A percentile compares a stretch with the other conserved stretches of the same genome.
These are phyloP conservation scores for Odontomyia ornata DNA, from an alignment of 2,888 invertebrate genomes.

Conservation along the genomic window DNA sequence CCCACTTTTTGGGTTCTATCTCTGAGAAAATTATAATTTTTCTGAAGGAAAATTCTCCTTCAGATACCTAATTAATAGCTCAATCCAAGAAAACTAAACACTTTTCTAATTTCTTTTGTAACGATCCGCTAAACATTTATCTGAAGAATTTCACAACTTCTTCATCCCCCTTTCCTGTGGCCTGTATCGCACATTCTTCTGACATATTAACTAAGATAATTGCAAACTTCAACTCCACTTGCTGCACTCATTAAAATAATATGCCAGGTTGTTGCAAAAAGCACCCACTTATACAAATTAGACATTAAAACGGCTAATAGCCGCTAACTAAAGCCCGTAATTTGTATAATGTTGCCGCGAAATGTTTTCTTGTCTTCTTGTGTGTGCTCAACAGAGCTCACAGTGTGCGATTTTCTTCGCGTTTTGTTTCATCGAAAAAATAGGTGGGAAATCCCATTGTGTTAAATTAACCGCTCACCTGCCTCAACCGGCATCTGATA, in stretches of 20 bases:
- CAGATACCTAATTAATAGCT: too few species aligned
- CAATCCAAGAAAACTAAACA: too few species aligned
- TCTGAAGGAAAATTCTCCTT: too few species aligned
- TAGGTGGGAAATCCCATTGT: slow-evolving; percentile 27
- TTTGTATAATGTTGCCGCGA: slow-evolving; percentile 30
- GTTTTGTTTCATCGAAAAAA: slow-evolving; percentile 15
- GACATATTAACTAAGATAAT: not conserved
- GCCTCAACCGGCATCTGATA: not conserved
- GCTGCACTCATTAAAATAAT: slow-evolving; percentile 29
- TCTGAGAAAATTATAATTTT: too few species aligned
- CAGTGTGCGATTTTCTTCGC: slow-evolving; percentile 19
- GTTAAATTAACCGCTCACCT: slow-evolving; percentile 2
- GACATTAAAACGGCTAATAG: slow-evolving; percentile 32
- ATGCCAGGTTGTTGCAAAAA: not conserved
- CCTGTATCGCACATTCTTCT: too few species aligned
- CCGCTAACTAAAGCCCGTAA: not conserved
- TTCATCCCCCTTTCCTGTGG: not conserved
- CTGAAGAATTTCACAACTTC: too few species aligned
- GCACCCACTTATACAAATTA: slow-evolving; percentile 34
- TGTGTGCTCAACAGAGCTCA: too few species aligned
- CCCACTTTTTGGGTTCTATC: too few species aligned
- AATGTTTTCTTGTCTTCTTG: not conserved
- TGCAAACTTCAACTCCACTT: not conserved
- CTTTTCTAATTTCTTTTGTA: too few species aligned
- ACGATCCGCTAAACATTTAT: too few species aligned